Percentiles rank a stretch among this genome's conserved stretches.
phyloP scores from a whole-genome alignment of 2,113 vertebrate species.

The Rhegmatorhina hoffmannsi region DNA sequence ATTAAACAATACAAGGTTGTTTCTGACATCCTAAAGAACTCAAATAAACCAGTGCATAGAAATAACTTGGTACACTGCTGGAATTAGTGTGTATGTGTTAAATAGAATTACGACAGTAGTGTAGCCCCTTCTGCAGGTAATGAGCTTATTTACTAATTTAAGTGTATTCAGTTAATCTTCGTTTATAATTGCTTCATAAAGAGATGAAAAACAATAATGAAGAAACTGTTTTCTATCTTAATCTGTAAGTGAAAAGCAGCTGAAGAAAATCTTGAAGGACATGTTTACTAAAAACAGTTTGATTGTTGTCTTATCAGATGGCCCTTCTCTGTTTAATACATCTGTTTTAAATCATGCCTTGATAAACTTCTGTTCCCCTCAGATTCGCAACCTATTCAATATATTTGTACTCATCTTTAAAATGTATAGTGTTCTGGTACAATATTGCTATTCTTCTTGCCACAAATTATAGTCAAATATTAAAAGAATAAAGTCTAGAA shows the following conservation, averaged over 20 bases:
- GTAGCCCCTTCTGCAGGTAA: neutral
- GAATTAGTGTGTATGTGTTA: neutral
- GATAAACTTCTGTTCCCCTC: neutral
- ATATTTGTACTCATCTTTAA: neutral
- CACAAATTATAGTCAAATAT: neutral
- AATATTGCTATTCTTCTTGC: neutral
- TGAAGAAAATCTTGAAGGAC: conserved; percentile 5
- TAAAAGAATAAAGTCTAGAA: neutral
- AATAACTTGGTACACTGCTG: neutral
- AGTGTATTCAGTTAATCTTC: neutral
- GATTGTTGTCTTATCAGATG: neutral
- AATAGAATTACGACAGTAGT: neutral
- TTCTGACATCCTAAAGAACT: conserved; percentile 27
- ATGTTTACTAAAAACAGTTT: neutral
- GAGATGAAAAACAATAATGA: neutral
- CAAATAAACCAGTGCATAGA: neutral
- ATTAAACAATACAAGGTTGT: conserved; percentile 21
- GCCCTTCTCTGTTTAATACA: neutral
- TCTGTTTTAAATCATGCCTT: conserved; percentile 2
- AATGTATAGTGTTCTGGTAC: neutral
- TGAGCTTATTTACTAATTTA: conserved; percentile 6
- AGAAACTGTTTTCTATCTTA: neutral
- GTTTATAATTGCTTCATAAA: conserved; percentile 31
- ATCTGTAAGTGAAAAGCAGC: neutral
- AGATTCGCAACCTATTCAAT: neutral